These are phyloP conservation scores for Agapostemon virescens DNA, from an alignment of 2,888 invertebrate species.

Conservation along the genomic window DNA sequence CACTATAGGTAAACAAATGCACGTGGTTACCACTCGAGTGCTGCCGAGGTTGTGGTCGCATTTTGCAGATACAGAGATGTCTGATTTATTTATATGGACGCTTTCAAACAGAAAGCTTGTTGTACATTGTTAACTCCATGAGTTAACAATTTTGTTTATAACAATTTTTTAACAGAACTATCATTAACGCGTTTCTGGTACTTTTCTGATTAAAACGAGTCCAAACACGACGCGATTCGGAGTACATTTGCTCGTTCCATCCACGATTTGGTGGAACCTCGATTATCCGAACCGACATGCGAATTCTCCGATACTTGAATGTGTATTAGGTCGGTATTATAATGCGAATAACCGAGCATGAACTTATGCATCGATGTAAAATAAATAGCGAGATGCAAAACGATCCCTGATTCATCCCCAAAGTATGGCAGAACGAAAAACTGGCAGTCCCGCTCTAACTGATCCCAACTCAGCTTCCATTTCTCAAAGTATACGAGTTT, in stretches of 20 bases:
- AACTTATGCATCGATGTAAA: too few species aligned
- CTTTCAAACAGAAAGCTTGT: too few species aligned
- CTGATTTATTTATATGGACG: too few species aligned
- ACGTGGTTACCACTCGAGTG: background rate
- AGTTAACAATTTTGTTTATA: background rate
- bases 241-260: background rate
- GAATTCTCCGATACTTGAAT: too few species aligned
- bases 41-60: background rate
- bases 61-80: background rate
- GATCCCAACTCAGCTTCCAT: background rate
- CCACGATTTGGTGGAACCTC: too few species aligned
- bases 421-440: too few species aligned
- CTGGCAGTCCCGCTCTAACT: too few species aligned
- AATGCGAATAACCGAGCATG: too few species aligned
- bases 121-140: background rate
- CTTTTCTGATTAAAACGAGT: background rate
- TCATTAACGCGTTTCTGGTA: background rate
- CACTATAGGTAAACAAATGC: conserved; percentile 1
- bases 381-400: too few species aligned
- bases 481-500: background rate
- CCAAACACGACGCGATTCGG: background rate
- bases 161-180: background rate
- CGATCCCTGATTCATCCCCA: too few species aligned
- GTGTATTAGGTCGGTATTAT: too few species aligned
- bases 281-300: too few species aligned